Percentiles rank a stretch among this genome's conserved stretches.
Evolutionary conservation across 2,888 invertebrate genomes (phyloP).

Genomic region (Rhingia campestris): DNA sequence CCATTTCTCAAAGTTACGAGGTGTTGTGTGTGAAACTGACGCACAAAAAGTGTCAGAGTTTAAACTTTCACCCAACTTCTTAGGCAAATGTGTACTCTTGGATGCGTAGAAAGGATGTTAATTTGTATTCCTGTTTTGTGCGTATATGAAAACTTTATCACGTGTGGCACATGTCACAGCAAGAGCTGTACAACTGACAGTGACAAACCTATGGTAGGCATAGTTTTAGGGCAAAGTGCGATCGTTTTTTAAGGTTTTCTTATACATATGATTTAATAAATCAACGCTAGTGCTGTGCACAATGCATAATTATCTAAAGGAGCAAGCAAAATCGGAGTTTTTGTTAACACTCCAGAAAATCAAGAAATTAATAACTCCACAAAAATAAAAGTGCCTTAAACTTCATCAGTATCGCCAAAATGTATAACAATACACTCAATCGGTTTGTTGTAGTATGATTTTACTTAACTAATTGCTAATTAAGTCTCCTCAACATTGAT

Average conservation of each 20-base stretch:
- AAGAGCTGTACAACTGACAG: not conserved
- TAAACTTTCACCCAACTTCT: constrained; percentile 32
- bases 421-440: too few species aligned
- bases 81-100: constrained; percentile 25
- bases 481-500: too few species aligned
- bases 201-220: constrained; percentile 14
- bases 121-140: constrained; percentile 43
- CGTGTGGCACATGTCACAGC: constrained; percentile 34
- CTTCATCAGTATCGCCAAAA: too few species aligned
- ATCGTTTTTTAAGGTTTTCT: not conserved
- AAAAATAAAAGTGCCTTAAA: too few species aligned
- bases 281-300: not conserved
- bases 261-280: not conserved
- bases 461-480: too few species aligned
- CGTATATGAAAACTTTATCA: constrained; percentile 56
- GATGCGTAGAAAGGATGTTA: constrained; percentile 31
- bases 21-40: constrained; percentile 45
- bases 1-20: constrained; percentile 44
- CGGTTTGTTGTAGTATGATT: too few species aligned
- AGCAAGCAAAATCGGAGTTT: too few species aligned
- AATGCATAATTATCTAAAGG: too few species aligned
- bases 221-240: not conserved
- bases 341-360: too few species aligned
- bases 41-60: constrained; percentile 55
- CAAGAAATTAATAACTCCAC: too few species aligned